These are phyloP conservation scores for Hyperopisus bebe DNA, from an alignment of 2,113 vertebrate genomes.

Conservation along the genomic window DNA sequence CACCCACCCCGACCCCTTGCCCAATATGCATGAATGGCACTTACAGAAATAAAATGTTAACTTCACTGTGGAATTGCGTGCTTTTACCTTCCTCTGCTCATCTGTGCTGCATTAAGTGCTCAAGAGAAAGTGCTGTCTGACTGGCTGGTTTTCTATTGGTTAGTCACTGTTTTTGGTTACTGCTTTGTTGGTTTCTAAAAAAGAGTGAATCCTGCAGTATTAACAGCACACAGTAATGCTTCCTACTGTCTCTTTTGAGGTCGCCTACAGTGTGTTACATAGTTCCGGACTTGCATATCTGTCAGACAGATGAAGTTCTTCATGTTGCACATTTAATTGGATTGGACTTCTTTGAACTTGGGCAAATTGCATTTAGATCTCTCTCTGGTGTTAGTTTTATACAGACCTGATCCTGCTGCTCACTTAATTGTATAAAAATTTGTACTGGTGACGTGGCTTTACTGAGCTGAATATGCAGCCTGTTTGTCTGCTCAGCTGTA, in stretches of 20 bases:
- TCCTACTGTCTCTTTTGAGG: neutral
- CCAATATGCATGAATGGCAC: slow-evolving; percentile 67
- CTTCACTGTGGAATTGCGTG: slow-evolving; percentile 37
- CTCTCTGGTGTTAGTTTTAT: neutral
- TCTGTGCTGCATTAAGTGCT: neutral
- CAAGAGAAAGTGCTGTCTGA: neutral
- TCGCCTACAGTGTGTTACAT: neutral
- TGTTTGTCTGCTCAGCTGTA: neutral
- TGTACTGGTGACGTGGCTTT: neutral
- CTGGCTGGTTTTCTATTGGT: neutral
- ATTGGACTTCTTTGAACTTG: neutral
- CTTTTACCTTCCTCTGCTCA: neutral
- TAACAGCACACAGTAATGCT: neutral
- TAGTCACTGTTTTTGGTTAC: neutral
- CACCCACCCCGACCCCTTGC: slow-evolving; percentile 27
- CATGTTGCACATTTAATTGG: neutral
- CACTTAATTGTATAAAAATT: neutral
- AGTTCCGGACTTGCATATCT: neutral
- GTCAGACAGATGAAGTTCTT: neutral
- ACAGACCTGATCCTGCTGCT: neutral
- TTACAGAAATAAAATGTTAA: slow-evolving; percentile 57
- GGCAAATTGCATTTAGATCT: neutral
- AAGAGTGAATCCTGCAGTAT: neutral
- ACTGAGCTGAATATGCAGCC: neutral
- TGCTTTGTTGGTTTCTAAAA: neutral